Evolutionary conservation across 2,797 vertebrate species (phyloP).

Genomic region (Varecia variegata): DNA sequence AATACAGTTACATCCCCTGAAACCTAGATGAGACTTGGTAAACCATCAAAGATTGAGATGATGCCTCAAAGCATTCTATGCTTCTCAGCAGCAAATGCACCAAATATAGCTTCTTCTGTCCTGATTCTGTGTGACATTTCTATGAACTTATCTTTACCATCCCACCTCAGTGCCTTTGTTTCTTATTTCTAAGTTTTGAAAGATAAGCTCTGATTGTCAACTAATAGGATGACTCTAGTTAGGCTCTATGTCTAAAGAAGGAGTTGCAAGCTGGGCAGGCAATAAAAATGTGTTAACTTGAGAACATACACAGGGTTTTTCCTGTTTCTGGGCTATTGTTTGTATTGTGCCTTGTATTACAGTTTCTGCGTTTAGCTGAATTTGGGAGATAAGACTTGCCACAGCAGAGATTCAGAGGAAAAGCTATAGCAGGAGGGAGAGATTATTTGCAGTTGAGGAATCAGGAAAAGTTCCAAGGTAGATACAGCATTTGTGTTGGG

Average conservation of each 20-base stretch:
- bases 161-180: not conserved
- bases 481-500: too few species aligned
- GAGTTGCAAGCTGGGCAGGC: not conserved
- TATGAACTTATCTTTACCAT: not conserved
- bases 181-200: not conserved
- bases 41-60: not conserved
- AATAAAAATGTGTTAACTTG: not conserved
- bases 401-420: too few species aligned
- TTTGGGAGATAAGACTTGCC: too few species aligned
- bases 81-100: not conserved
- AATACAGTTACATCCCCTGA: not conserved
- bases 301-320: not conserved
- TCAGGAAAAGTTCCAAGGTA: too few species aligned
- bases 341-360: not conserved
- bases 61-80: not conserved
- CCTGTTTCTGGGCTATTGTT: not conserved
- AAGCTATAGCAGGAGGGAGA: too few species aligned
- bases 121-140: not conserved
- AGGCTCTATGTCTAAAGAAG: not conserved
- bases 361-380: too few species aligned
- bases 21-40: not conserved
- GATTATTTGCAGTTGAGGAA: too few species aligned
- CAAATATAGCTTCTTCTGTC: not conserved
- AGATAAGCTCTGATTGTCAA: not conserved
- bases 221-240: not conserved